Evolutionary conservation across 2,888 invertebrate species (phyloP), one percentile per base, ranked within the genome.

Genomic region (Biston stratarius): DNA sequence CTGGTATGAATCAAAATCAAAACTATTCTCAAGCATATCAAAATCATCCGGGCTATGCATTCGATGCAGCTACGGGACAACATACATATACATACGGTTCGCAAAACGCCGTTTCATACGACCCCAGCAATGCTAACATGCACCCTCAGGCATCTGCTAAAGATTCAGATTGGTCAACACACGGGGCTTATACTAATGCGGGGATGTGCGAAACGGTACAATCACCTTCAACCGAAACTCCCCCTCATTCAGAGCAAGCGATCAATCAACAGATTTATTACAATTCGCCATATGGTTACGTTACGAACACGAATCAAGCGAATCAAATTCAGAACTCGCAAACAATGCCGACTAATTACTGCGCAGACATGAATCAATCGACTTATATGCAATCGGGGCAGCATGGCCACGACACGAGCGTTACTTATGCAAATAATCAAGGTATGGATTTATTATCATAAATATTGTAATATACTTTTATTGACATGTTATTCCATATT

Each of bases 21-120:
- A 55, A n/a, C 70, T 88, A 85, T 71, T 78, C 45, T 2, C 89
- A 88, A 64, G 83, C 81, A 34, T 92, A 86, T 70, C 94, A 94
- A 77, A 94, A 94, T 62, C 96, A 96, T 82, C 95, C 96, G 5
- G 96, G 95, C 51, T 96, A 96, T 75, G 91, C 92, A 8, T 96
- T 84, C 73, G 95, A 96, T 77, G 73, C 91, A 0, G 80, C 89
- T 0, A 94, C 94, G 0, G 96, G 96, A 0, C 85, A 79, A 52
- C 96, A 95, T 73, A 95, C 95, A 11, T 96, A 96, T 75, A 94
- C 87, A 72, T 95, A 96, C 60, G 96, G 95, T 0, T 96, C 95
- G 66, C 95, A 95, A 78, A 92, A 93, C 36, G 83, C 90, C 44
- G 72, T 77, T 6, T 84, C 85, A 55, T 81, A 76, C 15, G 80